A percentile compares a stretch with the other conserved stretches of the same genome.
These are phyloP conservation scores for Caenorhabditis wallacei DNA, from an alignment of 2,888 invertebrate species.

Conservation along the genomic window DNA sequence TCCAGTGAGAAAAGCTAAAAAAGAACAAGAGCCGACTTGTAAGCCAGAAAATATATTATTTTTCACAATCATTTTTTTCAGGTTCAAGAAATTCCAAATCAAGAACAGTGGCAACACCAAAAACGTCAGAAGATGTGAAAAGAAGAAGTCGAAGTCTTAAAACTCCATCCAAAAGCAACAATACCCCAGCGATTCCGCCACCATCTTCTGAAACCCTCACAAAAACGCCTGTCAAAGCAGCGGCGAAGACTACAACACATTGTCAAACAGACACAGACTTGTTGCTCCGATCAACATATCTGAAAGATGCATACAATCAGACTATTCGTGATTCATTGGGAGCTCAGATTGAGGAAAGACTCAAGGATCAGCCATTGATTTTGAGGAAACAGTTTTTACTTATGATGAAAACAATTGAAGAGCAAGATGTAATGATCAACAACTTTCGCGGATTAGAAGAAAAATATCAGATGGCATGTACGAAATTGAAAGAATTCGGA, in stretches of 20 bases:
- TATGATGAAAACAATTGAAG: conserved; percentile 28
- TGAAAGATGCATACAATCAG: conserved; percentile 20
- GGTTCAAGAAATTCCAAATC: background rate
- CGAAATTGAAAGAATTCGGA: conserved; percentile 32
- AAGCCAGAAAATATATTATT: background rate
- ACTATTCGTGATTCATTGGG: background rate
- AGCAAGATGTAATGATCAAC: conserved; percentile 5
- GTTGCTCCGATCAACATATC: conserved; percentile 11
- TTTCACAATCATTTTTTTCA: background rate
- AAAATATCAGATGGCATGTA: conserved; percentile 2
- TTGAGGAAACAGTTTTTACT: conserved; percentile 31
- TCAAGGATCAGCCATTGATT: conserved; percentile 24
- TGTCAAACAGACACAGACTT: conserved; percentile 33
- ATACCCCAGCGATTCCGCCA: background rate
- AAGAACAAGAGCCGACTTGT: background rate
- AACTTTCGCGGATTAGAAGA: background rate
- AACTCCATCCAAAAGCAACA: background rate
- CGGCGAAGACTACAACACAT: too few species aligned
- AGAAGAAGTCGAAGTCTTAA: background rate
- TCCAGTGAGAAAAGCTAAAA: background rate
- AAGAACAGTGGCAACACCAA: background rate
- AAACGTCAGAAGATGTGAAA: background rate
- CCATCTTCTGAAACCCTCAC: background rate
- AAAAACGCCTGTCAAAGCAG: background rate
- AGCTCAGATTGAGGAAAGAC: conserved; percentile 5